phyloP scores from a whole-genome alignment of 2,113 vertebrate genomes.

The Cyprinodon tularosa region DNA sequence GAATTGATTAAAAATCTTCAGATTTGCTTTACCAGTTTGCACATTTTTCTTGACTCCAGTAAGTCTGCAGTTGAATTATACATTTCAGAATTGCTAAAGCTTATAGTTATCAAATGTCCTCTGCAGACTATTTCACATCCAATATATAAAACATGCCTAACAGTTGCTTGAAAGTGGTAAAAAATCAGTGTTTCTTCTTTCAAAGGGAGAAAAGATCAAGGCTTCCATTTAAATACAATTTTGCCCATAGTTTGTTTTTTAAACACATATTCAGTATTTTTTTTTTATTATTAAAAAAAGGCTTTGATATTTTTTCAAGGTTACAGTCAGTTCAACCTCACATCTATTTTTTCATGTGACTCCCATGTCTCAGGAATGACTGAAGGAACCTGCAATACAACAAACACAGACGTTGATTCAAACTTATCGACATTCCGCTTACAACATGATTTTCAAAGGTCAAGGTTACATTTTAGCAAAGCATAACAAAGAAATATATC shows the following conservation, averaged over 20 bases:
- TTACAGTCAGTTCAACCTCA: neutral
- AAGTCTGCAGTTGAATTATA: neutral
- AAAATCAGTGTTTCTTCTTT: neutral
- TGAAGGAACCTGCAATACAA: neutral
- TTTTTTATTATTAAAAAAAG: neutral
- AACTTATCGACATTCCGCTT: neutral
- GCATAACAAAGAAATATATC: neutral
- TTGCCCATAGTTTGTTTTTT: neutral
- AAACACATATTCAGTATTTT: neutral
- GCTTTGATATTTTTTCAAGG: neutral
- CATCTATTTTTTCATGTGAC: neutral
- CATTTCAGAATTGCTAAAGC: neutral
- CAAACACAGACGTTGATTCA: conserved; percentile 6
- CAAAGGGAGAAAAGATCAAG: neutral
- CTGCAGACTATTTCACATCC: neutral
- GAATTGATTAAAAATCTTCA: neutral
- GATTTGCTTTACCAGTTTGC: neutral
- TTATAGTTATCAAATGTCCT: neutral
- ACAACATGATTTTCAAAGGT: conserved; percentile 1
- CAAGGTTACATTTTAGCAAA: conserved; percentile 3
- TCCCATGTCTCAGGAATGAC: neutral
- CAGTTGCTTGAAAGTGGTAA: neutral
- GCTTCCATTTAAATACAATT: neutral
- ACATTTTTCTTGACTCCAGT: neutral
- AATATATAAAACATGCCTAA: neutral